Evolutionary conservation across 1,140 invertebrate genomes (phyloP), one percentile per base, ranked within the genome.

Genomic region (Saccostrea cuccullata): DNA sequence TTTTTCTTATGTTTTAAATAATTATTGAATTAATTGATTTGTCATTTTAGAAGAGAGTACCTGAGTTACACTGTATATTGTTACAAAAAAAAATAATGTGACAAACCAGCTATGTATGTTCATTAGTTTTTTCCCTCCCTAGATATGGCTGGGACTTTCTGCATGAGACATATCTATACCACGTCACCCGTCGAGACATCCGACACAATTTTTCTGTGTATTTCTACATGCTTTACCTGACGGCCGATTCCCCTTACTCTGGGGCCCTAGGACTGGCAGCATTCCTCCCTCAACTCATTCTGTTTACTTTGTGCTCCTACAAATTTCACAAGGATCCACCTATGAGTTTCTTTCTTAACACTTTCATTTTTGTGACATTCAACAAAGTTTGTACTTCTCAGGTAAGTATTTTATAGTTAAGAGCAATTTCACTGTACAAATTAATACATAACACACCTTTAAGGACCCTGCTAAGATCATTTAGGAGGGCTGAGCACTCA

Each of bases 171-270:
- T 97, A 99, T 90, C 95, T 99, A 17, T 99, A 99, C 95, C 99
- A 99, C 95, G 94, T 99, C 8, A 96, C 96, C 26, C 96, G 99
- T 90, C 97, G 97, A 93, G 99, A 99, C 94, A 97, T 97, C 0
- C 96, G 97, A n/a, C 99, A 99, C 94, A 99, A 99, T 95, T 99
- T 99, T 95, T 99, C 99, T 0, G 95, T 98, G 0, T 98, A 98
- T 92, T 99, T 99, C 94, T 98, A 99, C 93, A 96, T 98, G 93
- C 96, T 98, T 70, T 99, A 99, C 95, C 95, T 99, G 55, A 96
- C 96, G n/a, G 95, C 92, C 17, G 93, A 92, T 87, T 88, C 47
- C 60, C 89, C 56, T 82, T 91, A 92, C 92, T 96, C 92, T 0
- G 82, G 90, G 30, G 94, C 96, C 70, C 95, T 97, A n/a, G 97